Conservation (phyloP, 2,888 invertebrate species). For the Andrena hattorfiana region DNA sequence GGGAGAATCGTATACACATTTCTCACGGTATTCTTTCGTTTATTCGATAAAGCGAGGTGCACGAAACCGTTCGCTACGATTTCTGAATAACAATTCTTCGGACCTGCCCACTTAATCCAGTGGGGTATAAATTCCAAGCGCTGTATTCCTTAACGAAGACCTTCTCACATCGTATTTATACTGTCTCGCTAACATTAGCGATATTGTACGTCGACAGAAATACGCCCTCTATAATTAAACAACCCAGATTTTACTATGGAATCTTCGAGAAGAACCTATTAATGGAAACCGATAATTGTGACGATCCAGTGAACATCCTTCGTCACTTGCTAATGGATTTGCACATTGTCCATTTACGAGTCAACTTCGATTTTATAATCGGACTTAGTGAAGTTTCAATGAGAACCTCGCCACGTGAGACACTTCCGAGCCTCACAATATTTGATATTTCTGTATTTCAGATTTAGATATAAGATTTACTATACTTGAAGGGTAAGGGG, state of each 20-base stretch:
- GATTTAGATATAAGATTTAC: too few species aligned
- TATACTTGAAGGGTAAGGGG: too few species aligned
- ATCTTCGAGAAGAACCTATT: conserved; percentile 29
- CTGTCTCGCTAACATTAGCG: conserved; percentile 10
- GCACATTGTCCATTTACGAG: neutral
- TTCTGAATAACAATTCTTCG: neutral
- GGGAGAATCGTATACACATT: neutral
- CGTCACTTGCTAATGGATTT: too few species aligned
- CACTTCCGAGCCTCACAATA: too few species aligned
- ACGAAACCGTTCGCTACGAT: neutral
- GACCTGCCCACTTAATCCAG: neutral
- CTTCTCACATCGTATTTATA: conserved; percentile 24
- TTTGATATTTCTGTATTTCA: too few species aligned
- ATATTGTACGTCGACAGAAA: conserved; percentile 30
- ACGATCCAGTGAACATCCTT: neutral
- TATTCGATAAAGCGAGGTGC: too few species aligned
- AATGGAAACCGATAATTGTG: conserved; percentile 26
- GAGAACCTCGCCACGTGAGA: neutral
- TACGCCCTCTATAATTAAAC: conserved; percentile 43
- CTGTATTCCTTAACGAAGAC: neutral
- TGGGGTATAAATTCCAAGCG: neutral
- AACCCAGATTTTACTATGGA: conserved; percentile 30
- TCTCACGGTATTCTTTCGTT: too few species aligned
- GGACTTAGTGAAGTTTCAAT: neutral
- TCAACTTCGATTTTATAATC: neutral